Conservation (phyloP, 2,888 invertebrate genomes). For the Napeogenes sylphis region DNA sequence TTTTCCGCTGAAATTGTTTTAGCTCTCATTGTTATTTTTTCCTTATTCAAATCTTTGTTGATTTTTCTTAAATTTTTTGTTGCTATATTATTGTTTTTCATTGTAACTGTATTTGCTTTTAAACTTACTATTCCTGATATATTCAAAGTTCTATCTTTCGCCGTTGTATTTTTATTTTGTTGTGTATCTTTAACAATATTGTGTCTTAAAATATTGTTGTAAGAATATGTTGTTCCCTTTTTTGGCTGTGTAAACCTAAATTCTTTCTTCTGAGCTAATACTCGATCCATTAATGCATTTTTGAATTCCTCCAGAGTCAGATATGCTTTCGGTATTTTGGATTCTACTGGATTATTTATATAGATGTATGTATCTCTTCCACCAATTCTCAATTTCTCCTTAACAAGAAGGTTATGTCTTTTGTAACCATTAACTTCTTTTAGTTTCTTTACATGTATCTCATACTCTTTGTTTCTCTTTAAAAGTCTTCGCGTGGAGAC, state of each 20-base stretch:
- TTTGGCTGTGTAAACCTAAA: constrained; percentile 14
- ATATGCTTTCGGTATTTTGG: constrained; percentile 53
- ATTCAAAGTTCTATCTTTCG: too few species aligned
- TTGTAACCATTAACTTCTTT: constrained; percentile 62
- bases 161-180: too few species aligned
- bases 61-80: neutral
- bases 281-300: constrained; percentile 39
- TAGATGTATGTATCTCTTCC: constrained; percentile 46
- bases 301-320: constrained; percentile 56
- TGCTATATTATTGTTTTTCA: neutral
- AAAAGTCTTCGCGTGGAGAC: constrained; percentile 41
- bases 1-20: too few species aligned
- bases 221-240: constrained; percentile 1
- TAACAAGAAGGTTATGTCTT: constrained; percentile 53
- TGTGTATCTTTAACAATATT: too few species aligned
- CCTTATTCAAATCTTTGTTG: too few species aligned
- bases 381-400: constrained; percentile 30
- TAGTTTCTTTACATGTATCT: constrained; percentile 55
- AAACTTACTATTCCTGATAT: neutral
- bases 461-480: constrained; percentile 41
- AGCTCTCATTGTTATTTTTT: too few species aligned
- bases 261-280: constrained; percentile 35
- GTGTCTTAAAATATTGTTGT: neutral
- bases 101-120: neutral
- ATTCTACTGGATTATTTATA: constrained; percentile 64